Evolutionary conservation across 1,140 invertebrate species (phyloP).

Genomic region (Pachypsylla venusta): DNA sequence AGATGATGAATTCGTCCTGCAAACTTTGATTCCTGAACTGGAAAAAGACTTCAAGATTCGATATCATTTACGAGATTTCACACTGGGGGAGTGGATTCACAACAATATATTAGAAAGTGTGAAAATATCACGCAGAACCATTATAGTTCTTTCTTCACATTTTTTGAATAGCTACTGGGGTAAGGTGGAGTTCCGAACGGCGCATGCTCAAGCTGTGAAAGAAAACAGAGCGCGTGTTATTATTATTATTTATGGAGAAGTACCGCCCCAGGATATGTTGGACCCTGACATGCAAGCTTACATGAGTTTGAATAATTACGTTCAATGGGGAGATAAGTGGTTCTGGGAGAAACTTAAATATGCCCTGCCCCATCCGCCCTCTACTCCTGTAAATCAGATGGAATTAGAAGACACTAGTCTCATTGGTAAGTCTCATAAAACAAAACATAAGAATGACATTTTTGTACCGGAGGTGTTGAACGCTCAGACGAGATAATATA

Average conservation of each 20-base stretch:
- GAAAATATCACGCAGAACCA: constrained; percentile 57
- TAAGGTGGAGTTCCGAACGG: constrained; percentile 64
- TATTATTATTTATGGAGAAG: constrained; percentile 59
- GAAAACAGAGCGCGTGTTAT: constrained; percentile 57
- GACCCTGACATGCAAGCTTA: constrained; percentile 62
- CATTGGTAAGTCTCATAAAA: no score
- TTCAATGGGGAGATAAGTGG: constrained; percentile 69
- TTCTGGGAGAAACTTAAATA: constrained; percentile 74
- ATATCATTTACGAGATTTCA: constrained; percentile 68
- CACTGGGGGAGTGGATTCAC: constrained; percentile 57
- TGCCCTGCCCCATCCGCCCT: constrained; percentile 23
- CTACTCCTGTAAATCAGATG: no score
- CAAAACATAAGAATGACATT: no score
- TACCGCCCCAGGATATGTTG: constrained; percentile 44
- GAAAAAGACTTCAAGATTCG: constrained; percentile 52
- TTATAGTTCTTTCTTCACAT: constrained; percentile 64
- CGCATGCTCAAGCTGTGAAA: constrained; percentile 57
- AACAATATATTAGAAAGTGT: constrained; percentile 66
- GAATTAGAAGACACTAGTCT: no score
- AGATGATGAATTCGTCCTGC: constrained; percentile 57
- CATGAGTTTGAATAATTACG: constrained; percentile 68
- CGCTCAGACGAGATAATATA: no score
- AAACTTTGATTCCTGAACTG: constrained; percentile 49
- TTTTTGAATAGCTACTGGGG: constrained; percentile 76
- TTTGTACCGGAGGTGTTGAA: no score